A percentile compares a stretch with the other conserved stretches of the same genome.
Evolutionary conservation across 2,113 vertebrate genomes (phyloP).

Genomic region (Tachysurus vachellii): DNA sequence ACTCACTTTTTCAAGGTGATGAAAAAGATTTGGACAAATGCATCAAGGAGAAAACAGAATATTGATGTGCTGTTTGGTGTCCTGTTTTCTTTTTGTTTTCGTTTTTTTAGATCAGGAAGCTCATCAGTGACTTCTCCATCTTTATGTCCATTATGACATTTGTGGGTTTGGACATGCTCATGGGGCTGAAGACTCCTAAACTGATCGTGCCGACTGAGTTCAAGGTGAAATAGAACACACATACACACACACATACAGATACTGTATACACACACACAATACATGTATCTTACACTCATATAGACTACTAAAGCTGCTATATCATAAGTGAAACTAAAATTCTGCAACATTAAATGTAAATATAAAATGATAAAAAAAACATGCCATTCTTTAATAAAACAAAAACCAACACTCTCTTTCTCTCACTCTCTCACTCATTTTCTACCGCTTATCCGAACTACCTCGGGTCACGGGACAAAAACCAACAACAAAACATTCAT

Average conservation of each 20-base stretch:
- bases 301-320: background rate
- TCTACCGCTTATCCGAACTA: no score
- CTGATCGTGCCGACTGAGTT: conserved; percentile 87
- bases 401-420: no score
- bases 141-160: conserved; percentile 93
- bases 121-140: conserved; percentile 96
- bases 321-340: background rate
- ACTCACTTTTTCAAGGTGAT: background rate
- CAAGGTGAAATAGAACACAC: conserved; percentile 72
- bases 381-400: background rate
- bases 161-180: conserved; percentile 86
- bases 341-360: background rate
- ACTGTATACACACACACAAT: no score
- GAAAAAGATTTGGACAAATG: background rate
- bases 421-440: no score
- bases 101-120: conserved; percentile 81
- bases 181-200: conserved; percentile 89
- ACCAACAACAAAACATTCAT: background rate
- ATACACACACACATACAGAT: background rate
- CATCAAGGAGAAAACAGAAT: background rate
- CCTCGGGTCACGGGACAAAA: no score
- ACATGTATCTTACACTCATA: background rate
- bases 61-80: background rate
- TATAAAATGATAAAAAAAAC: background rate
- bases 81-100: background rate